Base-by-base conservation (phyloP, 2,797 vertebrate species). In the Dendrocincla fuliginosa region DNA sequence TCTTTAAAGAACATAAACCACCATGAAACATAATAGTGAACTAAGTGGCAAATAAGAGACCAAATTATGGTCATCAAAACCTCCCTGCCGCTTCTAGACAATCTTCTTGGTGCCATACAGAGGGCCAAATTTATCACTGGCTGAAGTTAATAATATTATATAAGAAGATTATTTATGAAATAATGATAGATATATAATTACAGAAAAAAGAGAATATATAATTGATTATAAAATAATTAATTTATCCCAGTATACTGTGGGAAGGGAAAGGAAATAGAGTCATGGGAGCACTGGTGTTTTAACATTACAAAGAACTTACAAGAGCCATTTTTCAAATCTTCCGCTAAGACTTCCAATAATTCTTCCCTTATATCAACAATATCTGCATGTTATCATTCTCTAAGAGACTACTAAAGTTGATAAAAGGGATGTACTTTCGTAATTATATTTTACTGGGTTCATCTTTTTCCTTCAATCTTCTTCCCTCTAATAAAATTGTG, bases 1-100 rank as follows among this genome's bases (percentile, higher is more conserved):
- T 86, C 89, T 84, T 92, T 90, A 87, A 90, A 92, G 79, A 91
- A 81, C 79, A 91, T 49, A 94, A 94, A 91, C 39, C 80, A 84
- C 50, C 52, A 41, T 12, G 63, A 94, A 85, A 89, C 61, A 69
- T 76, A 91, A 92, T 46, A 76, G 64, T 76, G 92, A 92, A 55
- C 49, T 93, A 87, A 95, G 80, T 89, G 65, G 50, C 69, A 94
- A 94, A 88, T 56, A 90, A 75, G 42, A 88, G 50, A 81, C 65
- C 91, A 80, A 94, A 94, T 92, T 91, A 84, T 0, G 1, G 79
- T 28, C 75, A 65, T 84, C 59, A 81, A 82, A 91, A 84, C 61
- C 82, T 84, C 76, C 65, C 68, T 0, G 1, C 35, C 0, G 2
- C 76, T 89, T 30, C 2, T 69, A 84, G 61, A 46, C 28, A 1